Base-by-base conservation (phyloP, 1,140 invertebrate species). In the Drosophila azteca region DNA sequence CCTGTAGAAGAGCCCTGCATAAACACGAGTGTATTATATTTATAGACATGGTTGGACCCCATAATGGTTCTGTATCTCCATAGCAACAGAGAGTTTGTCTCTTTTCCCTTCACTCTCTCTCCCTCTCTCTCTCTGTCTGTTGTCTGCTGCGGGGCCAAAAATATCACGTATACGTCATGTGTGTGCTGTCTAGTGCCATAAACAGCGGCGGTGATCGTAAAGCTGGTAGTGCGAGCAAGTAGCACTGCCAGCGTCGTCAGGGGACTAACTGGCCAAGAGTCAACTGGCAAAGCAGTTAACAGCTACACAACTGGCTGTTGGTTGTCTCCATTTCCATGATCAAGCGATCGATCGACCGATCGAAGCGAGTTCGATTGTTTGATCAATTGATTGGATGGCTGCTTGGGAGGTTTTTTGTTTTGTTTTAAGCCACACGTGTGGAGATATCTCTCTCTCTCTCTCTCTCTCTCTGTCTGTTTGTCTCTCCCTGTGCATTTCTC, bases 101-200 rank as follows among this genome's bases (percentile, higher is more conserved):
- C 39, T n/a, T 6, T 45, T 17, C 45, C 7, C 22, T 13, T 5
- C 17, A 4, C 57, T 51, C 35, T 31, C 15, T 50, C 13, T 57
- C 9, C 13, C 50, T 49, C 15, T 26, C 15, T 31, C 15, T 43
- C 13, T 43, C 13, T 26, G 15, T 46, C n/a, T 1, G 24, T 11
- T 46, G 35, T 26, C 13, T 49, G 35, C 20, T 24, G 15, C 52
- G 48, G 44, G 44, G 64, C 64, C 67, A 69, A 69, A 69, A 69
- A 69, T 69, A 69, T 69, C 52, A 44, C 67, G 67, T 69, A 69
- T 69, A 69, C 67, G 67, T 69, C 67, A 69, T 69, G 66, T 50
- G 64, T 69, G 35, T 51, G 66, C 68, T 45, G 50, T 51, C n/a
- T 49, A 55, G 63, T 63, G 64, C 65, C 39, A 66, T 39, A 69